Conservation (phyloP, 1,140 invertebrate species). For the Thrips palmi region DNA sequence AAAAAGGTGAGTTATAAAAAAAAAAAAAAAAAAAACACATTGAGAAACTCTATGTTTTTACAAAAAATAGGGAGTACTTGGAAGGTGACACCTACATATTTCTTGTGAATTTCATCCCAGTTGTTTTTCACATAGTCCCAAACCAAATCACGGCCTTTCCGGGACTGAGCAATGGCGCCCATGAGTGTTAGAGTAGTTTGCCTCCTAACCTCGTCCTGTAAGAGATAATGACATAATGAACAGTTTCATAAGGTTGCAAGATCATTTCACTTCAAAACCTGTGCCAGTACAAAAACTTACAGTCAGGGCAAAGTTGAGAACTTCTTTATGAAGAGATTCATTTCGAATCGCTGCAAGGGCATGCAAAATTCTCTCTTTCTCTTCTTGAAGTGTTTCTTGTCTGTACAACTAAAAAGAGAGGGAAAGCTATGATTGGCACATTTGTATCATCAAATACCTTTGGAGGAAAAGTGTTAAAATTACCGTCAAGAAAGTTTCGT, state of each 20-base stretch:
- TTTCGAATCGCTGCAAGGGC: slow-evolving; percentile 61
- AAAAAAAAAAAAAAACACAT: neutral
- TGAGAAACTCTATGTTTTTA: neutral
- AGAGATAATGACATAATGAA: slow-evolving; percentile 15
- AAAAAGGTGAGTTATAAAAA: neutral
- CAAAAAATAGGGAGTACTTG: neutral
- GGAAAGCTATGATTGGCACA: slow-evolving; percentile 5
- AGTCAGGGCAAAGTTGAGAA: slow-evolving; percentile 79
- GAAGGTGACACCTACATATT: slow-evolving; percentile 36
- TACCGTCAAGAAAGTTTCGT: slow-evolving; percentile 56
- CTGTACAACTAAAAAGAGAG: slow-evolving; percentile 44
- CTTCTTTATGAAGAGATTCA: slow-evolving; percentile 44
- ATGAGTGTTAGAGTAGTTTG: slow-evolving; percentile 85
- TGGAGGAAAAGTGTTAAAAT: slow-evolving; percentile 9
- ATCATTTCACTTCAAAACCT: slow-evolving; percentile 4
- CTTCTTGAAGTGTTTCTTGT: slow-evolving; percentile 73
- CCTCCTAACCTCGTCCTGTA: slow-evolving; percentile 68
- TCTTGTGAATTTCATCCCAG: slow-evolving; percentile 47
- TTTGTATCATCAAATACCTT: neutral
- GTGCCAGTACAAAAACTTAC: slow-evolving; percentile 34
- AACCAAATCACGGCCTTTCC: slow-evolving; percentile 58
- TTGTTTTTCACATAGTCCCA: slow-evolving; percentile 89
- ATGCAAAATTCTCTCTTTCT: slow-evolving; percentile 73
- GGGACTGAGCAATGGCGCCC: slow-evolving; percentile 52
- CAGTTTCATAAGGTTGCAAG: slow-evolving; percentile 16